Evolutionary conservation across 1,140 invertebrate species (phyloP).

Genomic region (Halictus rubicundus): DNA sequence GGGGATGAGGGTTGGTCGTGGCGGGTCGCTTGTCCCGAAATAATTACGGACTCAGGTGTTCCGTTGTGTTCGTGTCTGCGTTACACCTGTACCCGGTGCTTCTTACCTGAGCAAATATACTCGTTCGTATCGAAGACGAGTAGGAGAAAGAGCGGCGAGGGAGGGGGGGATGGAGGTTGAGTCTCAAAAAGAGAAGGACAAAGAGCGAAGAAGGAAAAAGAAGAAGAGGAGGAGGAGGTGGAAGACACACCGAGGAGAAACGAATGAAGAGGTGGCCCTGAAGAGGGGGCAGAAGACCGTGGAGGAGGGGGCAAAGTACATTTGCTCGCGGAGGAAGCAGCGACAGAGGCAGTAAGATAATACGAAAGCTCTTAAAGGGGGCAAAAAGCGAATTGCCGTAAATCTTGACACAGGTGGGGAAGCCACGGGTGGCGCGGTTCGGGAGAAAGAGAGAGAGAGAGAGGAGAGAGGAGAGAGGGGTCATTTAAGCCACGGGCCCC

Average conservation of each 20-base stretch:
- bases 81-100: slow-evolving; percentile 63
- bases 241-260: slow-evolving; percentile 3
- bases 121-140: slow-evolving; percentile 60
- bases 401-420: slow-evolving; percentile 65
- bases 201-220: no score
- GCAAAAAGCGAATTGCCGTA: slow-evolving; percentile 74
- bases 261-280: background rate
- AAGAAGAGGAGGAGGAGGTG: background rate
- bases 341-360: slow-evolving; percentile 70
- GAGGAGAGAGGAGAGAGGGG: slow-evolving; percentile 46
- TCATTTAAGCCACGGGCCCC: slow-evolving; percentile 74
- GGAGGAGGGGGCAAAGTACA: slow-evolving; percentile 36
- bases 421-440: slow-evolving; percentile 55
- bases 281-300: background rate
- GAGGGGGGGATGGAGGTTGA: background rate
- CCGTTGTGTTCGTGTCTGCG: slow-evolving; percentile 53
- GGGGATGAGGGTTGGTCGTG: no score
- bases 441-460: slow-evolving; percentile 1
- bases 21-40: slow-evolving; percentile 28
- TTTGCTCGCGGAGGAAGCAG: slow-evolving; percentile 60
- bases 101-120: slow-evolving; percentile 72
- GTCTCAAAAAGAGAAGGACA: no score
- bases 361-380: slow-evolving; percentile 70
- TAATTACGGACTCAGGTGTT: slow-evolving; percentile 65
- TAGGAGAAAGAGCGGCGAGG: background rate